phyloP scores from a whole-genome alignment of 2,888 invertebrate genomes.

The Tenthredo distinguenda region DNA sequence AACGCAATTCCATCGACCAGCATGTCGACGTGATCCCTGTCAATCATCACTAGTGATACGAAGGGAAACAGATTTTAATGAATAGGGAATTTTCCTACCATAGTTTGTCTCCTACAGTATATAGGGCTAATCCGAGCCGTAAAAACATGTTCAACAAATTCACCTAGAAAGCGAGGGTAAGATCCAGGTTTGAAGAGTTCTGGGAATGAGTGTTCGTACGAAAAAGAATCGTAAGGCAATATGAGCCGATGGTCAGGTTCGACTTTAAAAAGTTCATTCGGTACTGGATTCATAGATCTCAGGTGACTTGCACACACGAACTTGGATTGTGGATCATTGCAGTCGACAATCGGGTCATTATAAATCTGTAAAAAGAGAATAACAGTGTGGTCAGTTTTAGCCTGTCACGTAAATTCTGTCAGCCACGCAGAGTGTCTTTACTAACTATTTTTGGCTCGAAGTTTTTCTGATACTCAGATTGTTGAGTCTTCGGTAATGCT shows the following conservation, averaged over 20 bases:
- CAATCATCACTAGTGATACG: slow-evolving; percentile 84
- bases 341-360: slow-evolving; percentile 90
- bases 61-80: neutral
- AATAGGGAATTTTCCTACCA: neutral
- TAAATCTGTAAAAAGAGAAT: slow-evolving; percentile 83
- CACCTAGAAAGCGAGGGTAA: slow-evolving; percentile 90
- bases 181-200: slow-evolving; percentile 90
- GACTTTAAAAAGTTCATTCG: slow-evolving; percentile 86
- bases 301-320: slow-evolving; percentile 90
- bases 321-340: slow-evolving; percentile 85
- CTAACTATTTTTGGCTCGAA: slow-evolving; percentile 52
- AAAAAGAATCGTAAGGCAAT: slow-evolving; percentile 90
- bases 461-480: slow-evolving; percentile 71
- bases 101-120: neutral
- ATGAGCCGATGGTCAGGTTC: slow-evolving; percentile 91
- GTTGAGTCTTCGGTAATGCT: slow-evolving; percentile 59
- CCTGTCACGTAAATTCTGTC: neutral
- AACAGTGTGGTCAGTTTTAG: neutral
- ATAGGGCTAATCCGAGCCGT: neutral
- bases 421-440: neutral
- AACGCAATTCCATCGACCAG: slow-evolving; percentile 92
- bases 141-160: neutral
- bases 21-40: slow-evolving; percentile 89
- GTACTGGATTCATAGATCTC: slow-evolving; percentile 87
- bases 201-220: slow-evolving; percentile 86